Evolutionary conservation across 2,888 invertebrate species (phyloP).

Genomic region (Nomada lathburiana): DNA sequence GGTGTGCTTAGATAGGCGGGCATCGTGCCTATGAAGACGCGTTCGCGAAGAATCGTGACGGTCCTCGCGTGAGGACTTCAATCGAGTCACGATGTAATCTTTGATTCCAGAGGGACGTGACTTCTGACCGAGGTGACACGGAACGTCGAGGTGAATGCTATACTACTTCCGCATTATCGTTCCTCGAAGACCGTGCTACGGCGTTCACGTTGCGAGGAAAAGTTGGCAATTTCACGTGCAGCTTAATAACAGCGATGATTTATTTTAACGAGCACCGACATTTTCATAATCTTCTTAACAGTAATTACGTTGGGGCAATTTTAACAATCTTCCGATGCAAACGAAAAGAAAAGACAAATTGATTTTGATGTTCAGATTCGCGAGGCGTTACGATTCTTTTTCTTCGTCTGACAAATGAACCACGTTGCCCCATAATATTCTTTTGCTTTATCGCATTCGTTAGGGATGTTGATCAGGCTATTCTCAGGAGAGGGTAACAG

Average conservation of each 20-base stretch:
- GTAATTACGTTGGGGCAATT: too few relatives aligned
- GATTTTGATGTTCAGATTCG: background rate
- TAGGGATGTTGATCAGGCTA: background rate
- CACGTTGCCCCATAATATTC: background rate
- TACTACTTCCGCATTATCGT: slow-evolving; percentile 16
- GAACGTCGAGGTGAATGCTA: slow-evolving; percentile 31
- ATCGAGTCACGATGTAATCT: slow-evolving; percentile 70
- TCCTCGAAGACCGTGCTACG: background rate
- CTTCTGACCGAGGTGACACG: slow-evolving; percentile 69
- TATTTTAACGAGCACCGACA: too few relatives aligned
- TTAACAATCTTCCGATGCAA: too few relatives aligned
- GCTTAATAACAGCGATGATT: too few relatives aligned
- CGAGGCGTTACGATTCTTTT: background rate
- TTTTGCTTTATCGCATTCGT: background rate
- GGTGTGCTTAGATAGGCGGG: slow-evolving; percentile 36
- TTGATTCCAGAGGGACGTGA: slow-evolving; percentile 70
- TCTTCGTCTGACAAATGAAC: background rate
- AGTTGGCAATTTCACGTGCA: too few relatives aligned
- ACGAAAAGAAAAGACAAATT: too few relatives aligned
- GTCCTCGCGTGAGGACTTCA: slow-evolving; percentile 64
- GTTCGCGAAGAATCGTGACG: slow-evolving; percentile 69
- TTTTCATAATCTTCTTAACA: too few relatives aligned
- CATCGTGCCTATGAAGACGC: slow-evolving; percentile 59
- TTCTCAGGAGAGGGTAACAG: background rate
- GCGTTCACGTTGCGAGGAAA: background rate